Conservation (phyloP, 2,797 vertebrate genomes). For the Hydrophis major region DNA sequence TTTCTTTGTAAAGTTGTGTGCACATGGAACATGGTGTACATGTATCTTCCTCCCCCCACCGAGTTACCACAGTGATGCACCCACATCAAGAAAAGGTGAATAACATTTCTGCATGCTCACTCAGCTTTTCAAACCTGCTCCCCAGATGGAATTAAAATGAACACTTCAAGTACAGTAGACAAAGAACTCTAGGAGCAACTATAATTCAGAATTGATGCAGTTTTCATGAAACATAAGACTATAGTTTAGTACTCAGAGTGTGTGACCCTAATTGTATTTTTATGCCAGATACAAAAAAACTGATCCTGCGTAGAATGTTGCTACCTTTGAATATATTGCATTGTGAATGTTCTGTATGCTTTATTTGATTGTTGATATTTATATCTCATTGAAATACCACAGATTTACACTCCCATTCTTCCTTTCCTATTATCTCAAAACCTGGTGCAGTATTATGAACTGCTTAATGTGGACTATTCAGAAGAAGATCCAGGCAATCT, state of each 20-base stretch:
- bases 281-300: conserved; percentile 14
- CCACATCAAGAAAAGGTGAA: neutral
- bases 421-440: neutral
- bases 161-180: neutral
- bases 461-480: neutral
- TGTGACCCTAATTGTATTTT: neutral
- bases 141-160: neutral
- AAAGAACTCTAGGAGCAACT: neutral
- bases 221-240: neutral
- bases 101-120: neutral
- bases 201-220: neutral
- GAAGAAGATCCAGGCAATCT: neutral
- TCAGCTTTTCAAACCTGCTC: neutral
- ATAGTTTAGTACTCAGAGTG: too few species aligned
- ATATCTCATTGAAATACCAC: neutral
- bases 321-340: conserved; percentile 22
- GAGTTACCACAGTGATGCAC: neutral
- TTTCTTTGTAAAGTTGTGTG: neutral
- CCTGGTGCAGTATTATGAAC: neutral
- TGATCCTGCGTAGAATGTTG: neutral
- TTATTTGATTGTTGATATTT: neutral
- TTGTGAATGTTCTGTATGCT: neutral
- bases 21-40: neutral
- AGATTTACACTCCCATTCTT: neutral
- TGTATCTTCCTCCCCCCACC: neutral